Base-by-base conservation (phyloP, 2,797 vertebrate species). In the Remorina albescens region DNA sequence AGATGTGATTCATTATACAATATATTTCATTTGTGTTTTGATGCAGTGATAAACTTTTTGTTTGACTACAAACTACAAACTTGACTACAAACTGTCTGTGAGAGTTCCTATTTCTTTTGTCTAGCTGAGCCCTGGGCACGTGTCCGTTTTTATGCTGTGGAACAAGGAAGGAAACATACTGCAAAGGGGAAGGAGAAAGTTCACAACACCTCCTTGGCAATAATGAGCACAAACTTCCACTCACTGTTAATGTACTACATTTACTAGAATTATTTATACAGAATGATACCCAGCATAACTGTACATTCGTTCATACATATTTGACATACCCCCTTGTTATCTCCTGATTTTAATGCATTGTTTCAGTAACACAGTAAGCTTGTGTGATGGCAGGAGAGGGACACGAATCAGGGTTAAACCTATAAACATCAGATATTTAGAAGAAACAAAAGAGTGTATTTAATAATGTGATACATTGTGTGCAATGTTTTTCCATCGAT, bases 101-200 rank as follows among this genome's bases (percentile, higher is more conserved):
- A 67, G 49, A 74, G 67, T 66, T 86, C 75, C 86, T 50, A 57
- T 82, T 65, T 66, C 71, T 82, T 82, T 75, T 83, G 65, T 76
- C 74, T 55, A 26, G 51, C 56, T 32, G 34, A 67, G 23, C 32
- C 57, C 66, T 79, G 80, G 63, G 82, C 67, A 69, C 79, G 61
- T 28, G 85, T 81, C 78, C 30, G 26, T 81, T 89, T 87, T 76
- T 65, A 66, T 68, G 74, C 71, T 13, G 73, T 67, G 79, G 71
- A 77, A 86, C 69, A 74, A 88, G 89, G 87, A 91, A 92, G 92
- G 91, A 93, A 93, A 80, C 83, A 69, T 83, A 72, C 59, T 59
- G 78, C 69, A 71, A 26, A 83, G 82, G 80, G 92, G 90, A 93
- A 94, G 89, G 74, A 85, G 82, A 90, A 88, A 82, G 88, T 92